Evolutionary conservation across 2,888 invertebrate genomes (phyloP), one percentile per base, ranked within the genome.

Genomic region (Caenorhabditis panamensis): DNA sequence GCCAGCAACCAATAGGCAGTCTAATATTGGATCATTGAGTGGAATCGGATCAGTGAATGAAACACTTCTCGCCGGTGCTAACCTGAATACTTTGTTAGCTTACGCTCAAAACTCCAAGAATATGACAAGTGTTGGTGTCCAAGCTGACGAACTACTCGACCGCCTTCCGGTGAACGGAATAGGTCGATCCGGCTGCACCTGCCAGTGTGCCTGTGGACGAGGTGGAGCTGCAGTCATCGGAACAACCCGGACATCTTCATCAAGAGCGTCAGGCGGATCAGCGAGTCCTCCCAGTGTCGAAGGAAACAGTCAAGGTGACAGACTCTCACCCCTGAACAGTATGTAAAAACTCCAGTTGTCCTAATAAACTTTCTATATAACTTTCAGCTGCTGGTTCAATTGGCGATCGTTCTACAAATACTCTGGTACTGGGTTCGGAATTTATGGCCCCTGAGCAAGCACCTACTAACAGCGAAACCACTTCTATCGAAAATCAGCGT

Each of bases 181-280:
- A 4, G 82, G 82, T 1, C 58, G 76, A 5, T 37, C 69, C 13
- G 77, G 73, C 37, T 84, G 84, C 47, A 75, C 75, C 11, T 84
- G 83, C 62, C 64, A 69, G 16, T 82, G 84, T 31, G 72, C 71
- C 1, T 82, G 84, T 63, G 79, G 82, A 47, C 28, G 73, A 18
- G 67, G 72, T 11, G 79, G 79, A 36, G 75, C 66, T 16, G 72
- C 67, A 0, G 67, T 72, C 0, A 63, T 76, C 8, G 81, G 76
- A 41, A 51, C 36, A 31, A 54, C 61, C n/a, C 69, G 80, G 44
- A 76, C 76, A 44, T 76, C 76, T 0, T 75, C 82, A 4, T 83
- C 83, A 3, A 64, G 82, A 51, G 79, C 80, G 20, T 80, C 83
- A n/a, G 82, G 81, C 3, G 82, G 84, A 3, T 85, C 85, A 0